phyloP scores from a whole-genome alignment of 2,888 invertebrate species.

The Eugnorisma glareosa region DNA sequence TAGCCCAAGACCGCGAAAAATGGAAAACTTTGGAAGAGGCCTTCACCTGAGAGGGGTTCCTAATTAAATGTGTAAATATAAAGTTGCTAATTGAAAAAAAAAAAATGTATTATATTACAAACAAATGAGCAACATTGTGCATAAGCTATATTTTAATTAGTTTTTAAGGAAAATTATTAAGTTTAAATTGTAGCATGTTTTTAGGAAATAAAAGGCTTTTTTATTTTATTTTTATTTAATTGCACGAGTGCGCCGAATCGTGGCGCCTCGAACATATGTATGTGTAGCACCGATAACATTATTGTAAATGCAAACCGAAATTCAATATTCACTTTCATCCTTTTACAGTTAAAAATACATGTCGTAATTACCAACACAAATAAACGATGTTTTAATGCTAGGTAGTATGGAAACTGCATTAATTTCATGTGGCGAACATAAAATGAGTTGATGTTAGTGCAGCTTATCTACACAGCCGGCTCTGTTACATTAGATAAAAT shows the following conservation, averaged over 20 bases:
- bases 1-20: too few relatives aligned
- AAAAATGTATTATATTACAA: too few relatives aligned
- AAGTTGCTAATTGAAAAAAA: too few relatives aligned
- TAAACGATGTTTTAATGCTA: conserved; percentile 15
- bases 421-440: conserved; percentile 32
- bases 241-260: neutral
- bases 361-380: neutral
- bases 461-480: conserved; percentile 47
- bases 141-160: too few relatives aligned
- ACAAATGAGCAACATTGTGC: too few relatives aligned
- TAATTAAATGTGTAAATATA: too few relatives aligned
- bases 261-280: neutral
- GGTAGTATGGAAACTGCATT: conserved; percentile 25
- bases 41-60: too few relatives aligned
- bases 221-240: too few relatives aligned
- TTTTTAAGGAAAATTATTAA: too few relatives aligned
- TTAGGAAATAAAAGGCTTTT: too few relatives aligned
- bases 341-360: neutral
- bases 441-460: conserved; percentile 33
- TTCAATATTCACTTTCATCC: neutral
- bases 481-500: conserved; percentile 55
- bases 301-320: conserved; percentile 6
- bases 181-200: too few relatives aligned
- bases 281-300: neutral
- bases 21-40: too few relatives aligned